Conservation (phyloP, 2,113 vertebrate species). For the Zosterops lateralis region DNA sequence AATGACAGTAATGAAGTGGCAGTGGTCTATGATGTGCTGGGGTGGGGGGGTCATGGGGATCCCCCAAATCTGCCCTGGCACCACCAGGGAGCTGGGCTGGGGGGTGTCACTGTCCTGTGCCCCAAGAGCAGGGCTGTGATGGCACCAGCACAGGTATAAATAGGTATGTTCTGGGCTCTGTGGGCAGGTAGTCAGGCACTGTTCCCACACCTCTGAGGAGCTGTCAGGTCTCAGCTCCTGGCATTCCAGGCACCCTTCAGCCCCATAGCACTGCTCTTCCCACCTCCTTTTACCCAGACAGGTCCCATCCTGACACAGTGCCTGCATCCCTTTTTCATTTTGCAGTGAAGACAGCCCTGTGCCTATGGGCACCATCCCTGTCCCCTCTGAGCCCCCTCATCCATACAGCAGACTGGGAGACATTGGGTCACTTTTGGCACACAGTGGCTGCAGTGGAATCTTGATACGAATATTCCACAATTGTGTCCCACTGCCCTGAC, state of each 20-base stretch:
- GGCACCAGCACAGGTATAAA: not conserved
- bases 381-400: rapidly evolving
- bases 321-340: not conserved
- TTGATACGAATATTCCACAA: not conserved
- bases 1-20: not conserved
- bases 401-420: rapidly evolving
- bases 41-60: rapidly evolving
- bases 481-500: not conserved
- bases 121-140: rapidly evolving
- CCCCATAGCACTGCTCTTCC: rapidly evolving
- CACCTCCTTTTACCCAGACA: not conserved
- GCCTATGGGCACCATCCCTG: rapidly evolving
- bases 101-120: rapidly evolving
- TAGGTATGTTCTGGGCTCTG: rapidly evolving
- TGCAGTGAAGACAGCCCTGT: not conserved
- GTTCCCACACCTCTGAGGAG: not conserved
- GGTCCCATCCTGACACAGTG: rapidly evolving
- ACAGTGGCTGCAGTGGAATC: not conserved
- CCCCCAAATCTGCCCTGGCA: not conserved
- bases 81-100: not conserved
- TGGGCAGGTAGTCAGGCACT: rapidly evolving
- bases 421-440: not conserved
- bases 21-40: not conserved
- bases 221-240: not conserved
- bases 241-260: not conserved